Percentiles rank a stretch among this genome's conserved stretches.
These are phyloP conservation scores for Drosophila merina DNA, from an alignment of 2,888 invertebrate species.

Conservation along the genomic window DNA sequence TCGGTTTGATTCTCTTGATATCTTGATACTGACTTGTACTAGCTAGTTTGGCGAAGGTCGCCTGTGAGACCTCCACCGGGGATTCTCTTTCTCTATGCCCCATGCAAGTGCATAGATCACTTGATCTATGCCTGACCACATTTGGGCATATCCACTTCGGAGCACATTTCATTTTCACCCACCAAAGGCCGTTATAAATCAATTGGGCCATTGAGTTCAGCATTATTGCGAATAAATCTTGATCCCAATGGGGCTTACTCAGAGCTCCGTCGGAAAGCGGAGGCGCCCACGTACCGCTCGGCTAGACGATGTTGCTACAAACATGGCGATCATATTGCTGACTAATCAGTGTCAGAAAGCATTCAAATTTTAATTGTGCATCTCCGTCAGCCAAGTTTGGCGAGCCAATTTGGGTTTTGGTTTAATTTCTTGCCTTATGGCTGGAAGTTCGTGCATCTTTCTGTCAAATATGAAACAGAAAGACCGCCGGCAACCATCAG, in stretches of 20 bases:
- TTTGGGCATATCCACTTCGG: slow-evolving; percentile 48
- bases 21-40: slow-evolving; percentile 5
- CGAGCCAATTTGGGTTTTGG: slow-evolving; percentile 36
- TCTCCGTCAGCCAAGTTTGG: slow-evolving; percentile 65
- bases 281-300: slow-evolving; percentile 64
- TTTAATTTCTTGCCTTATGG: not conserved
- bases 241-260: slow-evolving; percentile 44
- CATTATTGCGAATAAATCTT: slow-evolving; percentile 37
- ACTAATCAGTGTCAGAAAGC: slow-evolving; percentile 57
- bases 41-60: slow-evolving; percentile 31
- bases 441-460: slow-evolving; percentile 23
- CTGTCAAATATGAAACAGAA: slow-evolving; percentile 7
- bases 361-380: slow-evolving; percentile 65
- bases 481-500: slow-evolving; percentile 49
- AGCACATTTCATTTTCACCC: slow-evolving; percentile 48
- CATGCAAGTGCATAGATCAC: slow-evolving; percentile 4
- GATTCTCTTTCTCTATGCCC: slow-evolving; percentile 2
- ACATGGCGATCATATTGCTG: slow-evolving; percentile 50
- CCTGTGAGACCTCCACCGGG: slow-evolving; percentile 42
- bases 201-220: slow-evolving; percentile 63
- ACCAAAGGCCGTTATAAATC: slow-evolving; percentile 70
- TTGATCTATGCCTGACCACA: slow-evolving; percentile 22
- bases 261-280: slow-evolving; percentile 9
- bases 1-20: slow-evolving; percentile 52
- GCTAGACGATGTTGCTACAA: slow-evolving; percentile 37